Conservation (phyloP, 1,140 invertebrate species). For the Pogonomyrmex barbatus region DNA sequence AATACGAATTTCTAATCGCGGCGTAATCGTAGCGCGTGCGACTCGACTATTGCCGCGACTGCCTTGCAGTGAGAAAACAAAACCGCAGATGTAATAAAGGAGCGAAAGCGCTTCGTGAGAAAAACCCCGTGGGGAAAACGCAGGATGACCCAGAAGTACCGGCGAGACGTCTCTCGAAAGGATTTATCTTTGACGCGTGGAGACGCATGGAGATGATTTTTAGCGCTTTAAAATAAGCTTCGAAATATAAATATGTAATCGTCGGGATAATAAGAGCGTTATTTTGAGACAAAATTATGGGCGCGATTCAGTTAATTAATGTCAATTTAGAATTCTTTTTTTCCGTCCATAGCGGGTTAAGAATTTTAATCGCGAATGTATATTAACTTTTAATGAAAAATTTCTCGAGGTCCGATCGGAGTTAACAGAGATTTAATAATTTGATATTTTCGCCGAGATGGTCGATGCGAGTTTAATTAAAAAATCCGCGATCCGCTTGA, state of each 20-base stretch:
- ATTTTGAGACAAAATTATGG: no score
- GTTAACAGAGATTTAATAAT: constrained; percentile 11
- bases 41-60: constrained; percentile 14
- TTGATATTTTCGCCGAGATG: constrained; percentile 26
- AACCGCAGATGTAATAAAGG: constrained; percentile 11
- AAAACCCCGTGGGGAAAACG: background rate
- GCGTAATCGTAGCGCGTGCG: constrained; percentile 27
- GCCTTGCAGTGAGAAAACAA: background rate
- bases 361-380: background rate
- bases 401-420: background rate
- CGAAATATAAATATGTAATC: background rate
- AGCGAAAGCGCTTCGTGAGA: constrained; percentile 42
- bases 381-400: constrained; percentile 42
- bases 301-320: background rate
- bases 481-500: background rate
- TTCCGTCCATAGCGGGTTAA: background rate
- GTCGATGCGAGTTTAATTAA: constrained; percentile 38
- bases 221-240: background rate
- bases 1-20: constrained; percentile 49
- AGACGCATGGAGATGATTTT: background rate
- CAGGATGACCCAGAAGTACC: constrained; percentile 27
- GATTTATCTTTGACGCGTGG: background rate
- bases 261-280: no score
- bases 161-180: background rate
- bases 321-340: background rate